Percentiles rank a stretch among this genome's conserved stretches.
Evolutionary conservation across 2,888 invertebrate genomes (phyloP).

Genomic region (Bellardia bayeri): DNA sequence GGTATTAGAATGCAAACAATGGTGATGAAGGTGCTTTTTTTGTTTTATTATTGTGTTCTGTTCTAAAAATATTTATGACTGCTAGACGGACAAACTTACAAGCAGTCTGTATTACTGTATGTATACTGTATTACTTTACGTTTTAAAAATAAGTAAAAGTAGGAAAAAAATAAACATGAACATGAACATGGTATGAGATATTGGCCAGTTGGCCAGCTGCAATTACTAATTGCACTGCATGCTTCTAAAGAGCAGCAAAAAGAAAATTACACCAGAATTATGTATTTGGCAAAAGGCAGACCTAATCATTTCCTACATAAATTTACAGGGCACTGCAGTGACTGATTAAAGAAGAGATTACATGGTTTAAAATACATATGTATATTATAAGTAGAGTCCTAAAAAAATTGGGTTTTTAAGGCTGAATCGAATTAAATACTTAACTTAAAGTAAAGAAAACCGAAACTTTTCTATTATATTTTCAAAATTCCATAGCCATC

Average conservation of each 20-base stretch:
- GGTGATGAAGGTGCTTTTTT: neutral
- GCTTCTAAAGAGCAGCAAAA: neutral
- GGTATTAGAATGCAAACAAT: conserved; percentile 6
- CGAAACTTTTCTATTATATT: no score
- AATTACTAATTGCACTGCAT: conserved; percentile 50
- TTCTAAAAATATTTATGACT: conserved; percentile 26
- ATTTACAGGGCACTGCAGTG: neutral
- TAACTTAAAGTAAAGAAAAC: no score
- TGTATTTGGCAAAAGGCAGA: conserved; percentile 4
- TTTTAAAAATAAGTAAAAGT: neutral
- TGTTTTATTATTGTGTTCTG: neutral
- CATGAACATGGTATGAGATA: neutral
- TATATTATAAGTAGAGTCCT: no score
- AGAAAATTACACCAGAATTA: conserved; percentile 4
- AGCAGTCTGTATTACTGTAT: conserved; percentile 8
- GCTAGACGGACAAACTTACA: conserved; percentile 20
- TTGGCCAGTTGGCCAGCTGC: conserved; percentile 38
- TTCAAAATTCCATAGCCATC: no score
- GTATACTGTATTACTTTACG: no score
- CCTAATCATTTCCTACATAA: neutral
- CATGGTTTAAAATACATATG: no score
- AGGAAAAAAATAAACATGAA: neutral
- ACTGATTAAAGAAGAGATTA: neutral
- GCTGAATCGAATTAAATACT: no score
- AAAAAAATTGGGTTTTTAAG: no score